These are phyloP conservation scores for Crossaster papposus DNA, from an alignment of 53 echinoderm and acorn worm species.

Conservation along the genomic window DNA sequence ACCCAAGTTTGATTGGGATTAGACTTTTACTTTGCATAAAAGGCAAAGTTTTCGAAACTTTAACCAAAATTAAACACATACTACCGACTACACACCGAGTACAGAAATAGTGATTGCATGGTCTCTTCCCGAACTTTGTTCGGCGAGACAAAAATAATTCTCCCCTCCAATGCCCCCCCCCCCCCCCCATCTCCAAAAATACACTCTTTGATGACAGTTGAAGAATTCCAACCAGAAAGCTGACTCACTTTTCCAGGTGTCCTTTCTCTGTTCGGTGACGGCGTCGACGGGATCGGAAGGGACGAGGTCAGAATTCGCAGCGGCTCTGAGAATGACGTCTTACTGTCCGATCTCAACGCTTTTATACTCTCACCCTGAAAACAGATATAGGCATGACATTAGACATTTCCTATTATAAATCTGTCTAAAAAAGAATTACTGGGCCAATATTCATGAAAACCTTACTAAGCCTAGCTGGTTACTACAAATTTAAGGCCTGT, in stretches of 20 bases:
- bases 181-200: too few species aligned
- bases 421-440: background rate
- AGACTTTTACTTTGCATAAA: too few species aligned
- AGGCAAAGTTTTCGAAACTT: too few species aligned
- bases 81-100: too few species aligned
- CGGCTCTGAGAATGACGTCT: constrained; percentile 75
- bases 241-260: constrained; percentile 55
- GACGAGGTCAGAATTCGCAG: constrained; percentile 75
- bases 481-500: too few species aligned
- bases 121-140: too few species aligned
- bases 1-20: too few species aligned
- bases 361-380: constrained; percentile 89
- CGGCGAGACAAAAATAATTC: too few species aligned
- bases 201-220: background rate
- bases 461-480: background rate
- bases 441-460: too few species aligned
- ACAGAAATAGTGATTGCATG: too few species aligned
- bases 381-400: background rate
- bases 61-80: too few species aligned
- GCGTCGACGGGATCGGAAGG: constrained; percentile 74
- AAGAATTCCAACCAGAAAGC: background rate
- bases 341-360: constrained; percentile 67
- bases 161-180: too few species aligned
- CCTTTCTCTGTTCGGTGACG: constrained; percentile 62
- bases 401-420: background rate